A percentile compares a stretch with the other conserved stretches of the same genome.
These are phyloP conservation scores for Steinernema scapterisci DNA, from an alignment of 2,888 invertebrate species.

Conservation along the genomic window DNA sequence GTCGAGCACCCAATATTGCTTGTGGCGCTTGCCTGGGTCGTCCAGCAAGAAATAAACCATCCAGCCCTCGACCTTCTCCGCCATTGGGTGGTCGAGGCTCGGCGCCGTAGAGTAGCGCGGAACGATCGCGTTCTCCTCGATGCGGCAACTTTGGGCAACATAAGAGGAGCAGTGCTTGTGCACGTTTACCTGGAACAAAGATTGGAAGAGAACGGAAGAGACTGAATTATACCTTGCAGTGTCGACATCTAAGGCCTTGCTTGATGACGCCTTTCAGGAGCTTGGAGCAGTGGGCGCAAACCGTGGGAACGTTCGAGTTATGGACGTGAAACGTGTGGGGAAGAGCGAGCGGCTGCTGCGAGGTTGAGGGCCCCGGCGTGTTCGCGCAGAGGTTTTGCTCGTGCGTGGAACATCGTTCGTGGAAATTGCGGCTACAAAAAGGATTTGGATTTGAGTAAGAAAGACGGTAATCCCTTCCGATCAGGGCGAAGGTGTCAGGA, in stretches of 20 bases:
- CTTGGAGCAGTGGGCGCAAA: slow-evolving; percentile 67
- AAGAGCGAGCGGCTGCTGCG: background rate
- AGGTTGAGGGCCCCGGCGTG: background rate
- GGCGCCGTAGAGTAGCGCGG: slow-evolving; percentile 48
- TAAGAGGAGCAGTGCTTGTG: slow-evolving; percentile 65
- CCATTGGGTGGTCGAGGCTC: slow-evolving; percentile 14
- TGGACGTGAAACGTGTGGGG: slow-evolving; percentile 67
- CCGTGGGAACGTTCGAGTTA: slow-evolving; percentile 66
- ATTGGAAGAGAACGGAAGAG: background rate
- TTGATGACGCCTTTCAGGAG: slow-evolving; percentile 65
- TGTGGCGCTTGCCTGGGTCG: slow-evolving; percentile 59
- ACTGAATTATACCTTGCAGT: slow-evolving; percentile 59
- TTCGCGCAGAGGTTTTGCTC: slow-evolving; percentile 62
- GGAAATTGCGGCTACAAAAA: slow-evolving; percentile 60
- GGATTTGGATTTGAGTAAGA: no score
- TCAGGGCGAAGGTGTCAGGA: no score
- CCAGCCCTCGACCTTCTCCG: slow-evolving; percentile 62
- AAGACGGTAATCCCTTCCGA: no score
- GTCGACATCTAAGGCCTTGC: slow-evolving; percentile 67
- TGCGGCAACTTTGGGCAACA: slow-evolving; percentile 60
- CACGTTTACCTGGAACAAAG: slow-evolving; percentile 59
- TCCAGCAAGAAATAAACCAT: slow-evolving; percentile 63
- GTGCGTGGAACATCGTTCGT: slow-evolving; percentile 64
- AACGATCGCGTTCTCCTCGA: slow-evolving; percentile 51
- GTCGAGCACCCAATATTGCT: slow-evolving; percentile 66